Evolutionary conservation across 2,113 vertebrate genomes (phyloP), one percentile per base, ranked within the genome.

Genomic region (Symphodus melops): DNA sequence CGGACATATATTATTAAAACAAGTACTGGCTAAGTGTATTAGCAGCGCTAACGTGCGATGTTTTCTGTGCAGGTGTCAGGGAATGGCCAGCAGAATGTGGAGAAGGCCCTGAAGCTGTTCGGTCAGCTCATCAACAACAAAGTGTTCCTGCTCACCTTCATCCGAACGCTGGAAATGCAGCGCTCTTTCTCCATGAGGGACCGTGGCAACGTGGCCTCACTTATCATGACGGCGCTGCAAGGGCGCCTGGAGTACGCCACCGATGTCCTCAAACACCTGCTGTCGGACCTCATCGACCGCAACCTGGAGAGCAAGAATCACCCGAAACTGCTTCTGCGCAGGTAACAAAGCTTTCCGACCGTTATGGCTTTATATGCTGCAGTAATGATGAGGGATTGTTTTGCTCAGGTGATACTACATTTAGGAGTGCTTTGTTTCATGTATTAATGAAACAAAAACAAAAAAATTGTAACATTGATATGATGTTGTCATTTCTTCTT

Each of bases 251-350:
- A 99, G 89, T 99, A 98, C 0, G 98, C 98, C 86, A 99, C 98
- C 0, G 98, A 99, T 0, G 98, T 99, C 46, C 96, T 99, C 25
- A 99, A 99, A 75, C 98, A 99, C 90, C 94, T 99, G 68, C 95
- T 99, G 28, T 97, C 97, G 0, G 98, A 99, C 92, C 96, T 99
- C 91, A 99, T 99, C 7, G 97, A 97, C 72, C 97, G 97, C 92
- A 99, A 99, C 93, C 93, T 99, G 89, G 98, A 99, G 86, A 99
- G 97, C 93, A 98, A 98, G 93, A 99, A 99, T 91, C 98, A 99
- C 69, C 98, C 98, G 80, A 99, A 99, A 59, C 95, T 99, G 83
- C 96, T 99, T 19, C 94, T 99, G 79, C 95, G 98, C 89, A 98
- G 98, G 98, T 99, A 74, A 79, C 3, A 2, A 20, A n/a, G 19